Conservation (phyloP, 2,797 vertebrate species). For the Phrynocephalus vlangalii region DNA sequence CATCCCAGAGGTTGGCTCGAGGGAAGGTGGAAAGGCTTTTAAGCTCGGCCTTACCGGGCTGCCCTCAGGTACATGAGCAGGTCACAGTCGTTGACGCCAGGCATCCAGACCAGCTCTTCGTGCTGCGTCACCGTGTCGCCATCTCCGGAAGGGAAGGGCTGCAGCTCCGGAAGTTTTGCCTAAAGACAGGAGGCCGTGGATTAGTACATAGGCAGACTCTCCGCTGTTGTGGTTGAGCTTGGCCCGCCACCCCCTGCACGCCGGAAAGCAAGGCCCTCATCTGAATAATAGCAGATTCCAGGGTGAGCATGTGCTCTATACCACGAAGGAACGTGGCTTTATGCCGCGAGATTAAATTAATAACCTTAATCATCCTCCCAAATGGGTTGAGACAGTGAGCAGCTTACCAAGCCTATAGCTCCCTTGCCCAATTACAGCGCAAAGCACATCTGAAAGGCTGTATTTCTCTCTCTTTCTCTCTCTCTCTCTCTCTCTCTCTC, state of each 20-base stretch:
- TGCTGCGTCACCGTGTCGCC: slow-evolving; percentile 93
- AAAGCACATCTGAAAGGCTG: slow-evolving; percentile 74
- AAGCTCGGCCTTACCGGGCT: slow-evolving; percentile 84
- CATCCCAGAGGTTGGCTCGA: not conserved
- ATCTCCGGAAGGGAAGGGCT: slow-evolving; percentile 94
- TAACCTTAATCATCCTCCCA: slow-evolving; percentile 67
- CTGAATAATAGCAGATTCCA: slow-evolving; percentile 54
- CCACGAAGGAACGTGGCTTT: slow-evolving; percentile 55
- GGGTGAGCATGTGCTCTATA: slow-evolving; percentile 48
- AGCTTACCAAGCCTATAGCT: slow-evolving; percentile 74
- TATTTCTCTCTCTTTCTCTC: slow-evolving; percentile 36
- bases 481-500: too few relatives aligned
- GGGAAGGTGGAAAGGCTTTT: fast-evolving
- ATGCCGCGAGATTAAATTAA: slow-evolving; percentile 64
- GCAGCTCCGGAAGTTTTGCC: slow-evolving; percentile 98
- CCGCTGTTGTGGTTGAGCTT: not conserved
- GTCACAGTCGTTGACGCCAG: slow-evolving; percentile 98
- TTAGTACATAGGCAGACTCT: not conserved
- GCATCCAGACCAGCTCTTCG: slow-evolving; percentile 99
- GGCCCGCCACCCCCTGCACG: not conserved
- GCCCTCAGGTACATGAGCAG: slow-evolving; percentile 99
- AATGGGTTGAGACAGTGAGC: slow-evolving; percentile 61
- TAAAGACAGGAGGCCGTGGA: slow-evolving; percentile 60
- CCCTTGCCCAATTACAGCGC: slow-evolving; percentile 67
- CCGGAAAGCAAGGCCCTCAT: slow-evolving; percentile 9